A percentile compares a stretch with the other conserved stretches of the same genome.
Conservation (phyloP, 2,113 vertebrate species). For the Sylvia atricapilla region DNA sequence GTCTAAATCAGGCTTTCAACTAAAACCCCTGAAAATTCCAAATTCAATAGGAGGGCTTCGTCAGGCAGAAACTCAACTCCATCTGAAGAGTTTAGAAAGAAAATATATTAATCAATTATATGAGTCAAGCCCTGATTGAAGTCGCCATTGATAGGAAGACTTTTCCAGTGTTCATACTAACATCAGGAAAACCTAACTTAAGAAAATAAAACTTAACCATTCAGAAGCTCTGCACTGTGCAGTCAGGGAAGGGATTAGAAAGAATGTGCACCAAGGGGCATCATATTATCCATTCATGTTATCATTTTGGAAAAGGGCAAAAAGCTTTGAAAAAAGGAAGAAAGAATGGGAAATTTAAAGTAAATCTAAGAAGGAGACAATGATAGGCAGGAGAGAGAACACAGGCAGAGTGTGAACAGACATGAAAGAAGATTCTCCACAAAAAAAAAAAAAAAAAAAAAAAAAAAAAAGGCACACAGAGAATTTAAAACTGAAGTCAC, state of each 20-base stretch:
- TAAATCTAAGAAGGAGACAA: neutral
- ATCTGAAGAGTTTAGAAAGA: neutral
- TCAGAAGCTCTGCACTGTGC: neutral
- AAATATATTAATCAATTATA: neutral
- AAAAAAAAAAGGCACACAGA: neutral
- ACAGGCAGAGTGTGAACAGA: neutral
- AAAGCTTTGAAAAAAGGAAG: neutral
- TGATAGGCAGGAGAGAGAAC: neutral
- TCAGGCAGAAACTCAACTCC: neutral
- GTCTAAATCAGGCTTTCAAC: neutral
- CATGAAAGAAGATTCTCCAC: neutral
- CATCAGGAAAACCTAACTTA: neutral
- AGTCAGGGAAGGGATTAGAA: neutral
- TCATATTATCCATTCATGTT: neutral
- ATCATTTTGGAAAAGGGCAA: neutral
- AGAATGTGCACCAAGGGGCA: neutral
- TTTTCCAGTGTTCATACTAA: neutral
- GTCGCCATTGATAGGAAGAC: neutral
- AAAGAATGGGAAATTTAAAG: neutral
- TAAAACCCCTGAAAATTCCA: neutral
- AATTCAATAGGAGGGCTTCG: neutral
- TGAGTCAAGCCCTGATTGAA: neutral
- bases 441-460: neutral
- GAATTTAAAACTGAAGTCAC: neutral
- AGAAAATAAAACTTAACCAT: neutral